Conservation (phyloP, 2,797 vertebrate genomes). For the Esox masquinongy region DNA sequence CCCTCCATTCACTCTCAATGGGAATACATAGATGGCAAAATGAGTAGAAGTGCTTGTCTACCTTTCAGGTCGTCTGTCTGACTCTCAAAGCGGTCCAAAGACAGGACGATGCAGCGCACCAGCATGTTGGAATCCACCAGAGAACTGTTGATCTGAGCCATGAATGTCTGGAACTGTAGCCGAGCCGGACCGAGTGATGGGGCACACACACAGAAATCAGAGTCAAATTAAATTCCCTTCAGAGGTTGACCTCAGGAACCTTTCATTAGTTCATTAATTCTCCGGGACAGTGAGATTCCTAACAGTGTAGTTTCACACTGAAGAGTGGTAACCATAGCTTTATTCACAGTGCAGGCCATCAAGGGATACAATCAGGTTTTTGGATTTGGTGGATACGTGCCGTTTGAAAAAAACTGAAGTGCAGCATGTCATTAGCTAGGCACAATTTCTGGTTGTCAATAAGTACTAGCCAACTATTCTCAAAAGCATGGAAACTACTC, state of each 20-base stretch:
- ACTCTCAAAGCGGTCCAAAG: slow-evolving; percentile 93
- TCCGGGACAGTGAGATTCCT: background rate
- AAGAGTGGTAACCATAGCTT: background rate
- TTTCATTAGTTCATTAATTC: background rate
- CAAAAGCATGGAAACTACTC: too few relatives aligned
- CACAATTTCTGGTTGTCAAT: too few relatives aligned
- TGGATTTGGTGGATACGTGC: too few relatives aligned
- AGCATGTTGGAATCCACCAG: slow-evolving; percentile 98
- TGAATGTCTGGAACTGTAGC: slow-evolving; percentile 91
- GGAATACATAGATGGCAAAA: background rate
- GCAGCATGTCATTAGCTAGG: too few relatives aligned
- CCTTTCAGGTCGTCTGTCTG: slow-evolving; percentile 94
- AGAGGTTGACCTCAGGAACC: background rate
- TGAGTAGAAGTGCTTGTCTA: slow-evolving; percentile 51
- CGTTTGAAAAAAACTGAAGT: too few relatives aligned
- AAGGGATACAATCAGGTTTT: too few relatives aligned
- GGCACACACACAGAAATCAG: background rate
- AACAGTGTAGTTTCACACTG: background rate
- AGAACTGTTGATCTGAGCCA: slow-evolving; percentile 97
- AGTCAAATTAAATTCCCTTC: background rate
- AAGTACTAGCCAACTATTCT: too few relatives aligned
- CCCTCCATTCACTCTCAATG: background rate
- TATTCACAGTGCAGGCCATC: too few relatives aligned
- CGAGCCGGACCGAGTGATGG: background rate
- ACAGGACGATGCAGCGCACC: slow-evolving; percentile 94